A percentile compares a stretch with the other conserved stretches of the same genome.
phyloP scores from a whole-genome alignment of 64 coral and sea anemone species.

The Stichodactyla helianthus region DNA sequence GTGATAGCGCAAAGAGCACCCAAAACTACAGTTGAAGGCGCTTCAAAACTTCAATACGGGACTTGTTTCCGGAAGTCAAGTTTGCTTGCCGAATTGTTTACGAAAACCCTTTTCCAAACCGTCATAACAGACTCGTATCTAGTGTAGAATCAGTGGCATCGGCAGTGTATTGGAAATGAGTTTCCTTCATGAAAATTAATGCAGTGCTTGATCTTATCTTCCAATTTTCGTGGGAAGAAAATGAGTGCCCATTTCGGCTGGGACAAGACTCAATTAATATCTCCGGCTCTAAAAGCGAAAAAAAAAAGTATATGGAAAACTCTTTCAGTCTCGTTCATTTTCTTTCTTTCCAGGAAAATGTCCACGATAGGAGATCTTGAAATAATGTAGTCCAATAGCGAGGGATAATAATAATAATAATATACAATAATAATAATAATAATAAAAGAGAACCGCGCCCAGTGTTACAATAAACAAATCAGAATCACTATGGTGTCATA shows the following conservation, averaged over 20 bases:
- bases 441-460: conserved; percentile 2
- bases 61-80: conserved; percentile 27
- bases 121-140: conserved; percentile 28
- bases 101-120: conserved; percentile 33
- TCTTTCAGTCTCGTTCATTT: background rate
- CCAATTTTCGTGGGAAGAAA: conserved; percentile 35
- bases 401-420: conserved; percentile 5
- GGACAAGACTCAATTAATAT: conserved; percentile 24
- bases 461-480: conserved; percentile 24
- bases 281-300: conserved; percentile 20
- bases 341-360: background rate
- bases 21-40: conserved; percentile 18
- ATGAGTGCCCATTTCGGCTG: conserved; percentile 36
- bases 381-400: background rate
- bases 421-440: background rate
- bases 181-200: conserved; percentile 38
- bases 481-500: conserved; percentile 11
- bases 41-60: conserved; percentile 25
- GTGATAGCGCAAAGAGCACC: conserved; percentile 19
- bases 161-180: conserved; percentile 33
- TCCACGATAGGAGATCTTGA: background rate
- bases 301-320: conserved; percentile 3
- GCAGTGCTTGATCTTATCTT: conserved; percentile 25
- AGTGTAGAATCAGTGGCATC: conserved; percentile 13
- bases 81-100: conserved; percentile 24